These are phyloP conservation scores for Umimayanthus kanabou DNA, from an alignment of 92 coral and sea anemone genomes.

Conservation along the genomic window DNA sequence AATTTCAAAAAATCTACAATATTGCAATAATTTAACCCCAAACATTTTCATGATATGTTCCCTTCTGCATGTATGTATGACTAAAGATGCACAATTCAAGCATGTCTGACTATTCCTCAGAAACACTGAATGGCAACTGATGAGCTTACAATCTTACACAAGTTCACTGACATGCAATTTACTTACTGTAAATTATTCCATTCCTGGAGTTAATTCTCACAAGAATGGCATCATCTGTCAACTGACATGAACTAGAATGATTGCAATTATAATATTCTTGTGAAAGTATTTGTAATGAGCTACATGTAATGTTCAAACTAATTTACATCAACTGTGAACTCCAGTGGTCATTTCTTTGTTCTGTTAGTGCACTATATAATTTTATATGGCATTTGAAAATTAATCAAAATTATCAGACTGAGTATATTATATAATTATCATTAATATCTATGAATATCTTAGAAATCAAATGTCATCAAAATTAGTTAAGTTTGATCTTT, in stretches of 20 bases:
- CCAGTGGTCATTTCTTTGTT: not conserved
- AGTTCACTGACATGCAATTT: not conserved
- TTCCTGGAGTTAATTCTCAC: no score
- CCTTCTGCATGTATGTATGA: not conserved
- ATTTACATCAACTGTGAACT: not conserved
- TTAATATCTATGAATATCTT: not conserved
- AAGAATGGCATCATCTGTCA: not conserved
- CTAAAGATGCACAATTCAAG: constrained; percentile 5
- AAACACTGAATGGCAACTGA: not conserved
- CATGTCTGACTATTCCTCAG: not conserved
- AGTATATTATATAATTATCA: not conserved
- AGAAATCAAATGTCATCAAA: not conserved
- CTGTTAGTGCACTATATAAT: not conserved
- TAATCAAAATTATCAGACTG: not conserved
- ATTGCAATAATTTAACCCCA: not conserved
- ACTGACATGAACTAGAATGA: not conserved
- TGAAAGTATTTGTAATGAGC: not conserved
- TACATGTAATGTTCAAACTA: not conserved
- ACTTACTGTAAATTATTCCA: not conserved
- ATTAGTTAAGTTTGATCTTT: not conserved
- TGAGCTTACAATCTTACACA: not conserved
- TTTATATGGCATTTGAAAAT: not conserved
- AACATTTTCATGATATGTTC: not conserved
- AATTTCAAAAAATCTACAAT: not conserved
- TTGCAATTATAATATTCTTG: no score